Conservation (phyloP, 1,140 invertebrate genomes). For the Drosophila nannoptera region DNA sequence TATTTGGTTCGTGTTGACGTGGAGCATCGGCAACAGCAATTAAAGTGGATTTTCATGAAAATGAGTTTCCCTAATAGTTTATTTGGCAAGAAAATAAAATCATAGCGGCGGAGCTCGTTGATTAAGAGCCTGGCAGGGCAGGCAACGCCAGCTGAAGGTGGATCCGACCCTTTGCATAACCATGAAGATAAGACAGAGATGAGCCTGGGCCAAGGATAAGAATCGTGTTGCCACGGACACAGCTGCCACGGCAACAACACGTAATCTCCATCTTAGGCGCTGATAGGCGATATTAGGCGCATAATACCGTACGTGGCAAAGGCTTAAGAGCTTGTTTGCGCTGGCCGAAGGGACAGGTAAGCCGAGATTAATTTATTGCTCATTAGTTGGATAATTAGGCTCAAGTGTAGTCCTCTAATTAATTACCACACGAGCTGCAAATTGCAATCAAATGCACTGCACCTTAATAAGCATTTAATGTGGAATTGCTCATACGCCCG, state of each 20-base stretch:
- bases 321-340: conserved; percentile 50
- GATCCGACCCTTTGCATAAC: conserved; percentile 9
- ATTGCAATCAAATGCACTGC: conserved; percentile 12
- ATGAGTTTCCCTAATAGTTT: conserved; percentile 76
- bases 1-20: conserved; percentile 17
- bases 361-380: conserved; percentile 58
- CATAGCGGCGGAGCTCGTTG: conserved; percentile 56
- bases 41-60: conserved; percentile 76
- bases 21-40: conserved; percentile 56
- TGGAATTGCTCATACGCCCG: conserved; percentile 50
- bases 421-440: conserved; percentile 45
- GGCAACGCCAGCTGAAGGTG: conserved; percentile 19
- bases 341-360: conserved; percentile 20
- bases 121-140: conserved; percentile 44
- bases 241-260: background rate
- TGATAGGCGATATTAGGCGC: conserved; percentile 55
- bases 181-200: conserved; percentile 14
- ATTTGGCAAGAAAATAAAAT: conserved; percentile 69
- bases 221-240: conserved; percentile 12
- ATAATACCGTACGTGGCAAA: conserved; percentile 50
- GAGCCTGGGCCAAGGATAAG: conserved; percentile 17
- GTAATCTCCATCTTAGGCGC: conserved; percentile 14
- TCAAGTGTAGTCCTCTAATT: conserved; percentile 35
- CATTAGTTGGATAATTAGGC: conserved; percentile 62
- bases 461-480: conserved; percentile 7